phyloP scores from a whole-genome alignment of 2,888 invertebrate genomes.

The Nemotelus nigrinus region DNA sequence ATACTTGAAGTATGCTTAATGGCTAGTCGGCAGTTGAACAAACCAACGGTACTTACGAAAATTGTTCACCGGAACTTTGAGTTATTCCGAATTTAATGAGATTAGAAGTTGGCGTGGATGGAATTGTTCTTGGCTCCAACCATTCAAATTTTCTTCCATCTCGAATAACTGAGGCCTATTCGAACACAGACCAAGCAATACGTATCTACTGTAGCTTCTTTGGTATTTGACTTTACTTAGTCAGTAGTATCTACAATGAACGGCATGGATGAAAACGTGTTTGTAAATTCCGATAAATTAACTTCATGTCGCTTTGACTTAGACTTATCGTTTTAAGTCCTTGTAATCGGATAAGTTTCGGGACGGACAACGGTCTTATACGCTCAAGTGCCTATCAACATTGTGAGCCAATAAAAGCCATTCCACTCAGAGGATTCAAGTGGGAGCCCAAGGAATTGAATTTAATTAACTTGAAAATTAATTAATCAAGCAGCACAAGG shows the following conservation, averaged over 20 bases:
- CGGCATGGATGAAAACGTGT: neutral
- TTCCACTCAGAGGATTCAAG: no score
- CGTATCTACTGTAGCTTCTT: neutral
- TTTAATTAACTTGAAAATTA: no score
- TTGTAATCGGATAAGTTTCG: no score
- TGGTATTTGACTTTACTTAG: neutral
- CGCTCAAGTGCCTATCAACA: no score
- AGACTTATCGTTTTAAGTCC: neutral
- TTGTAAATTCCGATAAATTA: neutral
- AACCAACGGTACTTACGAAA: neutral
- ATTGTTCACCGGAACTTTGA: neutral
- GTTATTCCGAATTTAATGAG: neutral
- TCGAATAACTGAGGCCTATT: neutral
- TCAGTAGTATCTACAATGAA: neutral
- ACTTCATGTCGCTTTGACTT: neutral
- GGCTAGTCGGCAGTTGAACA: no score
- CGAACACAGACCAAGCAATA: neutral
- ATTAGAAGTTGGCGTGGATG: neutral
- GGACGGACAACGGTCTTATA: no score
- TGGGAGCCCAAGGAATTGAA: no score
- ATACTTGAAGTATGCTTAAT: no score
- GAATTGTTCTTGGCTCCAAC: neutral
- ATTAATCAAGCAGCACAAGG: no score
- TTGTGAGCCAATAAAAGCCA: no score
- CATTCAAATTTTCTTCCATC: neutral